Conservation (phyloP, 2,113 vertebrate genomes). For the Verasper variegatus region DNA sequence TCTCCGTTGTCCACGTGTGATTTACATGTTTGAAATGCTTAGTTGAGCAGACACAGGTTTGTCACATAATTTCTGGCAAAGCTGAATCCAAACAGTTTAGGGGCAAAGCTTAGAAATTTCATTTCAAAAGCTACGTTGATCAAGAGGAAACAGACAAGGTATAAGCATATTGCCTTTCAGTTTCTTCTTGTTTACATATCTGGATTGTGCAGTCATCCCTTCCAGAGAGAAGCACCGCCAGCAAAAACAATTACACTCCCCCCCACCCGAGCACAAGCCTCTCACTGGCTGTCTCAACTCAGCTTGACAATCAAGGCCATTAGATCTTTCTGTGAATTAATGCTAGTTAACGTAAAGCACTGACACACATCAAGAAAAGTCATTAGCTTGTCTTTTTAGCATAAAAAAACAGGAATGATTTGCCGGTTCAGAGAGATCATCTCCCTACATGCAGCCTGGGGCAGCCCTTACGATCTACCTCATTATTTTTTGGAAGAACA, state of each 20-base stretch:
- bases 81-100: conserved; percentile 23
- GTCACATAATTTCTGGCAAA: conserved; percentile 39
- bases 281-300: conserved; percentile 64
- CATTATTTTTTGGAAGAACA: conserved; percentile 79
- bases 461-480: conserved; percentile 71
- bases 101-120: conserved; percentile 41
- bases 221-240: conserved; percentile 70
- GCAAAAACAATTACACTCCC: conserved; percentile 78
- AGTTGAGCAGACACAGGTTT: conserved; percentile 46
- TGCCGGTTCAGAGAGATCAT: conserved; percentile 82
- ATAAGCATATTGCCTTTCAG: conserved; percentile 53
- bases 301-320: conserved; percentile 74
- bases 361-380: conserved; percentile 75
- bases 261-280: conserved; percentile 59
- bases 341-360: conserved; percentile 72
- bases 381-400: conserved; percentile 77
- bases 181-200: conserved; percentile 77
- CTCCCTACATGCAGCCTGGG: conserved; percentile 74
- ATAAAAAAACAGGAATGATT: conserved; percentile 75
- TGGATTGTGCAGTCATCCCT: conserved; percentile 73
- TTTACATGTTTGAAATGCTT: conserved; percentile 62
- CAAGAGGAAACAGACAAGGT: conserved; percentile 63
- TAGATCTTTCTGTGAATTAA: conserved; percentile 75
- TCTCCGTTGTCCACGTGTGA: conserved; percentile 51
- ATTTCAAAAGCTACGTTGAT: conserved; percentile 53